Conservation (phyloP, 2,797 vertebrate genomes). For the Leuciscus waleckii region DNA sequence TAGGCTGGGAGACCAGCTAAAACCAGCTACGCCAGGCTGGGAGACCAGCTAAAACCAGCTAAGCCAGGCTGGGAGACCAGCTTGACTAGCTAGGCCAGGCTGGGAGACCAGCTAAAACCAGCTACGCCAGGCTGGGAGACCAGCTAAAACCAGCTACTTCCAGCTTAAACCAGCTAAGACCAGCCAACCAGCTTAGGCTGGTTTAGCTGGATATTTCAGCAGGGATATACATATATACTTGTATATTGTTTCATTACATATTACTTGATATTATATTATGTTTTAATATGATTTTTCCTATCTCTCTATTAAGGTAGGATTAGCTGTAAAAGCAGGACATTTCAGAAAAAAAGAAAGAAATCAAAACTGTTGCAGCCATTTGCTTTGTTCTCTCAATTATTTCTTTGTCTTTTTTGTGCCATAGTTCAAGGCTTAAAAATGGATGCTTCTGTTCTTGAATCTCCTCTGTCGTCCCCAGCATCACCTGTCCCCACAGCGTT, state of each 20-base stretch:
- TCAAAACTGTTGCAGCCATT: background rate
- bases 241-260: background rate
- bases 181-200: too few species aligned
- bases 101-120: too few species aligned
- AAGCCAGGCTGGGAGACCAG: too few species aligned
- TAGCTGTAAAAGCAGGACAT: background rate
- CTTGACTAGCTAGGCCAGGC: too few species aligned
- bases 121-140: too few species aligned
- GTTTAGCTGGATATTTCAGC: too few species aligned
- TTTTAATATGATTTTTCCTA: background rate
- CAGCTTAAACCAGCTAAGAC: too few species aligned
- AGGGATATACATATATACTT: too few species aligned
- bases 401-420: slow-evolving; percentile 5
- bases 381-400: background rate
- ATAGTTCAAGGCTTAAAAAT: slow-evolving; percentile 65
- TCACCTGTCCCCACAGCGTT: slow-evolving; percentile 55
- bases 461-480: slow-evolving; percentile 50
- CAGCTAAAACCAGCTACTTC: too few species aligned
- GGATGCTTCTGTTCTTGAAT: slow-evolving; percentile 56
- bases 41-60: too few species aligned
- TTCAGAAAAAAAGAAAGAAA: background rate
- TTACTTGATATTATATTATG: background rate
- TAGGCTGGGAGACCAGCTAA: too few species aligned
- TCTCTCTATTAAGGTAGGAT: background rate
- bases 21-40: too few species aligned